These are phyloP conservation scores for Pasiphila rectangulata DNA, from an alignment of 2,888 invertebrate genomes.

Conservation along the genomic window DNA sequence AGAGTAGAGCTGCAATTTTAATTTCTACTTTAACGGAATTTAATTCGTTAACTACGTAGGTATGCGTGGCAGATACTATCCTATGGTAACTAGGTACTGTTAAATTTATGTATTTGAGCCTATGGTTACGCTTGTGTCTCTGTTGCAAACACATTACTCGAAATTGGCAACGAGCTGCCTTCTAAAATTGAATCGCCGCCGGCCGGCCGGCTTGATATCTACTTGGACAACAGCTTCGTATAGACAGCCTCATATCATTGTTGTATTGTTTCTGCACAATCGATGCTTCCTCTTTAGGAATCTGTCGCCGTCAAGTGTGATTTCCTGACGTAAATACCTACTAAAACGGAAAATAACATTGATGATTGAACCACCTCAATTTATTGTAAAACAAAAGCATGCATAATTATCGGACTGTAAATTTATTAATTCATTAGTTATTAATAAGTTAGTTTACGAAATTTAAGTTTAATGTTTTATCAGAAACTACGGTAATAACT, in stretches of 20 bases:
- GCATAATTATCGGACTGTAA: too few relatives aligned
- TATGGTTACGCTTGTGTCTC: too few relatives aligned
- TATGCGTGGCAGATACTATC: too few relatives aligned
- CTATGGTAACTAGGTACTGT: neutral
- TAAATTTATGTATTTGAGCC: neutral
- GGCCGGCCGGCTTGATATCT: neutral
- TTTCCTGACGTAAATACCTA: constrained; percentile 54
- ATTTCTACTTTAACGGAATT: too few relatives aligned
- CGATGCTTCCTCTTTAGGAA: constrained; percentile 64
- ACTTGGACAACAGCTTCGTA: constrained; percentile 32
- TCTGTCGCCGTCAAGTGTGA: constrained; percentile 51
- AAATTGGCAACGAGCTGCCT: constrained; percentile 11
- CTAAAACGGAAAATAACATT: constrained; percentile 25
- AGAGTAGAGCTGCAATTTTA: too few relatives aligned
- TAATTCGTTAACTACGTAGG: too few relatives aligned
- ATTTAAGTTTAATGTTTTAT: too few relatives aligned
- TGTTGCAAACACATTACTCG: neutral
- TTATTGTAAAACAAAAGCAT: constrained; percentile 2
- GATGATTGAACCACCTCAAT: constrained; percentile 12
- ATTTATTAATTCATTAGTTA: too few relatives aligned
- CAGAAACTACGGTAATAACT: too few relatives aligned
- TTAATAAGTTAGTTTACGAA: too few relatives aligned
- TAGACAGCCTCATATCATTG: constrained; percentile 68
- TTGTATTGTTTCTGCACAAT: constrained; percentile 66
- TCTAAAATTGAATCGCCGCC: constrained; percentile 15